phyloP scores from a whole-genome alignment of 2,888 invertebrate species.

The Suillia variegata region DNA sequence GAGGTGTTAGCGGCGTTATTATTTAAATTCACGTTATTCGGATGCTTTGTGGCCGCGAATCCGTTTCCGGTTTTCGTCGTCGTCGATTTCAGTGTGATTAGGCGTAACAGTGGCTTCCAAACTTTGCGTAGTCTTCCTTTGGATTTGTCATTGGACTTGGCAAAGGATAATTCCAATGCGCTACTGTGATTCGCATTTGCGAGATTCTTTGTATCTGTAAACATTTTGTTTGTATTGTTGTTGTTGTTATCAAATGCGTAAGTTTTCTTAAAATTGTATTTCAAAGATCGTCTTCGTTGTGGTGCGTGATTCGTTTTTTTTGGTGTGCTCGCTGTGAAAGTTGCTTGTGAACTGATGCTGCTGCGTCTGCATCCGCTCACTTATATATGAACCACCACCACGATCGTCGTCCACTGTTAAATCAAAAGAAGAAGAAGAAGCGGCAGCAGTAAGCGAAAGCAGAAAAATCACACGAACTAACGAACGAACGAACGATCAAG shows the following conservation, averaged over 20 bases:
- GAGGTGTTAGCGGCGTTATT: conserved; percentile 29
- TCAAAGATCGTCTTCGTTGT: too few relatives aligned
- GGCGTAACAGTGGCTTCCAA: conserved; percentile 50
- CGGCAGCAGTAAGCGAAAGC: conserved; percentile 38
- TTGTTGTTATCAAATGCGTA: conserved; percentile 23
- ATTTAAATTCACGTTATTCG: conserved; percentile 43
- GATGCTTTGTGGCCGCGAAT: conserved; percentile 29
- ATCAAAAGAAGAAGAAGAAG: conserved; percentile 37
- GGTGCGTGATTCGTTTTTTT: conserved; percentile 35
- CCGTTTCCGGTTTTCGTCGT: conserved; percentile 21
- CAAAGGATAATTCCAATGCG: neutral
- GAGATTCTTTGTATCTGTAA: conserved; percentile 56
- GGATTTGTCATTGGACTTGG: conserved; percentile 19
- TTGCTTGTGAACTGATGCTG: conserved; percentile 59
- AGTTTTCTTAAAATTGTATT: too few relatives aligned
- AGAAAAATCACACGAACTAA: too few relatives aligned
- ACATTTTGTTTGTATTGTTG: conserved; percentile 41
- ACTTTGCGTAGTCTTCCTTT: conserved; percentile 48
- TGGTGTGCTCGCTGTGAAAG: conserved; percentile 49
- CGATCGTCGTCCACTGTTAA: conserved; percentile 20
- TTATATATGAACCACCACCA: conserved; percentile 50
- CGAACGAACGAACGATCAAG: conserved; percentile 29
- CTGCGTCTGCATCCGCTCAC: conserved; percentile 51
- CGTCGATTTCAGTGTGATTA: conserved; percentile 40
- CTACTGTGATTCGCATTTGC: conserved; percentile 38